These are phyloP conservation scores for Pandemis cinnamomeana DNA, from an alignment of 2,888 invertebrate genomes.

Conservation along the genomic window DNA sequence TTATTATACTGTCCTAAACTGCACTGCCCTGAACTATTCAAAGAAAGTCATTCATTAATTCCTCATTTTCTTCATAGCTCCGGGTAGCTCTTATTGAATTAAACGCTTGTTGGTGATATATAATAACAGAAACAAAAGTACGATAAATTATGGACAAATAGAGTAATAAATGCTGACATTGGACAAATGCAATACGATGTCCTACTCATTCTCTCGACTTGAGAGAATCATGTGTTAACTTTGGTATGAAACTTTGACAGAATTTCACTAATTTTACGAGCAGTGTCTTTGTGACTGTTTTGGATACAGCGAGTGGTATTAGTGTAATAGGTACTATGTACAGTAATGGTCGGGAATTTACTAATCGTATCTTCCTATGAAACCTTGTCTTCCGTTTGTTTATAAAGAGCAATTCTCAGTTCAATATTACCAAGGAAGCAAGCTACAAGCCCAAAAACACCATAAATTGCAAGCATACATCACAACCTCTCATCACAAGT, in stretches of 20 bases:
- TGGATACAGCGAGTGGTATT: too few relatives aligned
- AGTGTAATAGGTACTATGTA: too few relatives aligned
- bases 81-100: constrained; percentile 69
- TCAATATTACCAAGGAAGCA: too few relatives aligned
- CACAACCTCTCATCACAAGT: constrained; percentile 21
- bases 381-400: too few relatives aligned
- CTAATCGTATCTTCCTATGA: too few relatives aligned
- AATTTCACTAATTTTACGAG: too few relatives aligned
- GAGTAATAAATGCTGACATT: not conserved
- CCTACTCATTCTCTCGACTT: not conserved
- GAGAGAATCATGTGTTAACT: not conserved
- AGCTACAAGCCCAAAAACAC: not conserved
- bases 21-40: too few relatives aligned
- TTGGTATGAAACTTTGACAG: not conserved
- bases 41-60: too few relatives aligned
- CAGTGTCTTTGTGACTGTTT: too few relatives aligned
- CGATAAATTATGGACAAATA: constrained; percentile 3
- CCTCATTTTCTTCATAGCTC: constrained; percentile 4
- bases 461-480: not conserved
- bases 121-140: constrained; percentile 65
- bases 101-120: constrained; percentile 74
- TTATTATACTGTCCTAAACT: too few relatives aligned
- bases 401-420: too few relatives aligned
- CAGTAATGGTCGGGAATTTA: too few relatives aligned
- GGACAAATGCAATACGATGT: not conserved